Evolutionary conservation across 2,888 invertebrate genomes (phyloP), one percentile per base, ranked within the genome.

Genomic region (Allacma fusca): DNA sequence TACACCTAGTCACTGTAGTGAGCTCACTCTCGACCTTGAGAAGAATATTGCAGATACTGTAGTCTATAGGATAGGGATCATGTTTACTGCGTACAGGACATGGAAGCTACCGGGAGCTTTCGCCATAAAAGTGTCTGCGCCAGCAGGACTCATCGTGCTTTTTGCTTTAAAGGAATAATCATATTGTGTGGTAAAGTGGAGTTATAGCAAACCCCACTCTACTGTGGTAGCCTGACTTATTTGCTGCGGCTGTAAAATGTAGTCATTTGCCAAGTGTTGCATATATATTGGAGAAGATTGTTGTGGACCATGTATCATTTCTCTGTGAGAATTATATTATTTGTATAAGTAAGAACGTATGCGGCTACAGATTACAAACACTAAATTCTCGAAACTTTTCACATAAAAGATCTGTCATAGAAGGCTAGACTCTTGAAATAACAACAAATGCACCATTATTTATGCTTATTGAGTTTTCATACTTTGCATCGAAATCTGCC

Each of bases 381-480:
- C 50, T 50, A 50, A 50, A 13, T 50, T 50, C 50, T 50, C 7
- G 62, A 62, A 62, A 62, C 62, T 62, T 62, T 62, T 62, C 62
- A 24, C 62, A 62, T 62, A 24, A 62, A 62, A 62, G 62, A 57
- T 57, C n/a, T 57, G 57, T 57, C 21, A 21, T 62, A 24, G 62
- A 24, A 62, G 62, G 23, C 62, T 23, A 19, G 24, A 24, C 62
- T 26, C 26, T n/a, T 62, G 62, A 62, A 62, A 12, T 26, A 62
- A 23, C 9, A 62, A 26, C 62, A 62, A 62, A 62, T 62, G 62
- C 62, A 62, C 62, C 62, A 21, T 62, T 62, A 62, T 62, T 62
- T 62, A 62, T 62, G 62, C 62, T 62, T 26, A 62, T 62, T 62
- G 62, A 62, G 62, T 62, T 62, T 50, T 62, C 62, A 62, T 62